Evolutionary conservation across 2,113 vertebrate genomes (phyloP).

Genomic region (Colaptes auratus): DNA sequence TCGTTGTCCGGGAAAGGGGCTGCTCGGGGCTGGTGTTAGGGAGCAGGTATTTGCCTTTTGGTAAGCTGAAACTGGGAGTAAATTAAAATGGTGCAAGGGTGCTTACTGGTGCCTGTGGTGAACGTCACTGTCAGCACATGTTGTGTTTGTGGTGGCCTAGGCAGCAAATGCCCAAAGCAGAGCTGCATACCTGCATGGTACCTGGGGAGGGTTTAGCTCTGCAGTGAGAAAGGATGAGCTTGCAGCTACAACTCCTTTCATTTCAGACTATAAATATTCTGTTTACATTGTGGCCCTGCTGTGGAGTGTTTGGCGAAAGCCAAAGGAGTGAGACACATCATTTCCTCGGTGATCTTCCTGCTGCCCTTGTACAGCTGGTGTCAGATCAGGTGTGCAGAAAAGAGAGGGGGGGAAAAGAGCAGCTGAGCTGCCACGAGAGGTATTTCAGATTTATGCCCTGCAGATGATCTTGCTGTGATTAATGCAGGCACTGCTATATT

Average conservation of each 20-base stretch:
- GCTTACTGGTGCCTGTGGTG: not conserved
- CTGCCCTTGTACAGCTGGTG: conserved; percentile 54
- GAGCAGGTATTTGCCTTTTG: not conserved
- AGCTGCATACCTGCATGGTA: not conserved
- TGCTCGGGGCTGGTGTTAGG: not conserved
- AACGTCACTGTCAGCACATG: not conserved
- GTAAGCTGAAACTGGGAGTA: not conserved
- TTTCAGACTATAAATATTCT: conserved; percentile 54
- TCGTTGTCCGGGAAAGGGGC: accelerated
- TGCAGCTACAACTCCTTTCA: conserved; percentile 36
- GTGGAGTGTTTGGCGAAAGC: conserved; percentile 54
- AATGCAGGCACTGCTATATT: conserved; percentile 68
- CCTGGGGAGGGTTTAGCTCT: not conserved
- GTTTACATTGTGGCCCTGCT: conserved; percentile 47
- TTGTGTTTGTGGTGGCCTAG: not conserved
- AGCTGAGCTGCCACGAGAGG: conserved; percentile 66
- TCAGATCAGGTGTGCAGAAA: conserved; percentile 74
- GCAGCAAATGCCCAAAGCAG: conserved; percentile 12
- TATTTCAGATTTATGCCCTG: conserved; percentile 79
- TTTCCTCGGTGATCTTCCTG: conserved; percentile 68
- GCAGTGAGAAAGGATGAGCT: conserved; percentile 43
- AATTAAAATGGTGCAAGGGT: not conserved
- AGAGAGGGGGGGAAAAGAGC: not conserved
- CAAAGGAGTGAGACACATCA: conserved; percentile 59
- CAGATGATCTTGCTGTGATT: conserved; percentile 79